These are phyloP conservation scores for Epinephelus moara DNA, from an alignment of 2,113 vertebrate species.

Conservation along the genomic window DNA sequence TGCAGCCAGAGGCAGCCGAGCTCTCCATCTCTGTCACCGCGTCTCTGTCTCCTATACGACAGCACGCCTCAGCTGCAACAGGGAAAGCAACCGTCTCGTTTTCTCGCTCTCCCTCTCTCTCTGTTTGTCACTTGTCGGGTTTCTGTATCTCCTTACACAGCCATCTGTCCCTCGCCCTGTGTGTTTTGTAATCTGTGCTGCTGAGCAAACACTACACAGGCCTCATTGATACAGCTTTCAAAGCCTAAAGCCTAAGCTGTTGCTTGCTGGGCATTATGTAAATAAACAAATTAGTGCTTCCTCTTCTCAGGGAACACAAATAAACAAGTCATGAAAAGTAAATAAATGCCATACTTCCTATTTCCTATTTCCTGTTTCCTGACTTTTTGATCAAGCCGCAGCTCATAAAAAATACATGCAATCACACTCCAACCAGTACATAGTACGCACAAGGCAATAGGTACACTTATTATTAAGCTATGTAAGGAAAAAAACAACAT, in stretches of 20 bases:
- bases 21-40: slow-evolving; percentile 46
- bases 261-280: not conserved
- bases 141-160: slow-evolving; percentile 53
- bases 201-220: slow-evolving; percentile 33
- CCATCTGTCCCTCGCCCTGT: slow-evolving; percentile 61
- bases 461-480: too few species aligned
- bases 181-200: slow-evolving; percentile 44
- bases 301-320: not conserved
- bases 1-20: slow-evolving; percentile 28
- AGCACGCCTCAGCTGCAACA: slow-evolving; percentile 34
- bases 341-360: not conserved
- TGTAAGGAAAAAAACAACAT: not conserved
- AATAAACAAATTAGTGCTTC: slow-evolving; percentile 4
- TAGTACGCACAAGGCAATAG: too few species aligned
- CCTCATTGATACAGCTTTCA: slow-evolving; percentile 10
- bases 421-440: too few species aligned
- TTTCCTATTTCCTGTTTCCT: not conserved
- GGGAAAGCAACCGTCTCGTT: slow-evolving; percentile 17
- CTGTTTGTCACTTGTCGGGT: slow-evolving; percentile 36
- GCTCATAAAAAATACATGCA: not conserved
- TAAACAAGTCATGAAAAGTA: not conserved
- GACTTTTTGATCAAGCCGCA: too few species aligned
- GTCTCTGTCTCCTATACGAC: slow-evolving; percentile 11
- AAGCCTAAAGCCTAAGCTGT: slow-evolving; percentile 26
- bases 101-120: not conserved